Percentiles rank a stretch among this genome's conserved stretches.
Conservation (phyloP, 2,113 vertebrate species). For the Apus apus region DNA sequence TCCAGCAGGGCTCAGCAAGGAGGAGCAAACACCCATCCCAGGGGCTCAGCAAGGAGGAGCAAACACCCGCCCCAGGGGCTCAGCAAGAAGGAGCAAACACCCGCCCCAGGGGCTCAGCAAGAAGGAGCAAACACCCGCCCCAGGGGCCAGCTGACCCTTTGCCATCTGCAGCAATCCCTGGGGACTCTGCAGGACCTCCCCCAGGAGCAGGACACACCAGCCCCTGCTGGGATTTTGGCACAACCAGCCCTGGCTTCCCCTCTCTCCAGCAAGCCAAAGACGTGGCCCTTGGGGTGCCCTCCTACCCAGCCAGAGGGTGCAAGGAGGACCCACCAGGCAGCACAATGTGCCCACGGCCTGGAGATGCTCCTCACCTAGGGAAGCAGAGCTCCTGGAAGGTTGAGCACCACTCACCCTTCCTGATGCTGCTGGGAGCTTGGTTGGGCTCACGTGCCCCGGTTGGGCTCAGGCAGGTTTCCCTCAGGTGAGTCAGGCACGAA, state of each 20-base stretch:
- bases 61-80: neutral
- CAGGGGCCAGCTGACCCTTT: accelerated
- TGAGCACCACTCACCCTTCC: neutral
- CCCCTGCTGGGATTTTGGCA: neutral
- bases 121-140: neutral
- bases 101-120: neutral
- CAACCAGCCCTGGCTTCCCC: neutral
- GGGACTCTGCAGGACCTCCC: neutral
- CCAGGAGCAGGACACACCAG: accelerated
- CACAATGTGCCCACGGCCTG: neutral
- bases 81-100: neutral
- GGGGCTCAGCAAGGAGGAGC: neutral
- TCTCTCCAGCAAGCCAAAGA: neutral
- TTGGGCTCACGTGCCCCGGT: neutral
- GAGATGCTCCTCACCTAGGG: neutral
- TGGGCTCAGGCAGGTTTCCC: neutral
- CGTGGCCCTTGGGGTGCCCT: accelerated
- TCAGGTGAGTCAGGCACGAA: neutral
- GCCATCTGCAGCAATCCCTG: neutral
- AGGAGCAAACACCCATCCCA: neutral
- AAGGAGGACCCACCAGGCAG: neutral
- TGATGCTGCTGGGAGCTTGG: neutral
- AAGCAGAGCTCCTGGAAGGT: neutral
- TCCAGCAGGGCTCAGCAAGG: neutral
- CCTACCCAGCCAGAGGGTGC: accelerated